Percentiles rank a stretch among this genome's conserved stretches.
Evolutionary conservation across 2,113 vertebrate genomes (phyloP).

Genomic region (Elephas maximus): DNA sequence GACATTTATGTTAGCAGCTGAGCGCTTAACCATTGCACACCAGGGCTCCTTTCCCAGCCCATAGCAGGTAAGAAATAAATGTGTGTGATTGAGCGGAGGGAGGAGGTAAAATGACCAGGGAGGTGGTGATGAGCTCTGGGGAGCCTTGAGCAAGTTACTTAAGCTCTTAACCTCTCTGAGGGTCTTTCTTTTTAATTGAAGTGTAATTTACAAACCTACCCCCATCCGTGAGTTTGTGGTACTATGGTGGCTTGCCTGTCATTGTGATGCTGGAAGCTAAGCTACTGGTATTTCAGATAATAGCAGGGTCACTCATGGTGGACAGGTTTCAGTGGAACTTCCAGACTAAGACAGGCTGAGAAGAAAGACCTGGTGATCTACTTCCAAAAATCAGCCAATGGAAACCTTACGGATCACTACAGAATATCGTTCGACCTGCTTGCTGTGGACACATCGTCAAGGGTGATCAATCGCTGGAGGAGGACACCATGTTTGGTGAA

Average conservation of each 20-base stretch:
- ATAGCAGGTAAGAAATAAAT: not conserved
- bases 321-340: too few relatives aligned
- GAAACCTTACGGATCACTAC: not conserved
- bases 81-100: not conserved
- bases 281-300: not conserved
- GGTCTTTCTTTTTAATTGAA: not conserved
- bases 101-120: not conserved
- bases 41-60: not conserved
- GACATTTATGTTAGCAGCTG: not conserved
- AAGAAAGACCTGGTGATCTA: too few relatives aligned
- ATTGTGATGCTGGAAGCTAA: not conserved
- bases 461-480: not conserved
- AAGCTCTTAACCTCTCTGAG: not conserved
- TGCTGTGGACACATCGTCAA: not conserved
- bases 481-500: not conserved
- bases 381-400: not conserved
- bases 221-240: not conserved
- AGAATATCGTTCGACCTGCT: not conserved
- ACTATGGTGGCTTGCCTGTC: too few relatives aligned
- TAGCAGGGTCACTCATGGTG: too few relatives aligned
- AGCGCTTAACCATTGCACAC: too few relatives aligned
- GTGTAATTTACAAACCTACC: not conserved
- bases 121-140: not conserved
- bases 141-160: not conserved
- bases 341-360: too few relatives aligned